Percentiles rank a stretch among this genome's conserved stretches.
Evolutionary conservation across 2,888 invertebrate species (phyloP).

Genomic region (Cephus nigrinus): DNA sequence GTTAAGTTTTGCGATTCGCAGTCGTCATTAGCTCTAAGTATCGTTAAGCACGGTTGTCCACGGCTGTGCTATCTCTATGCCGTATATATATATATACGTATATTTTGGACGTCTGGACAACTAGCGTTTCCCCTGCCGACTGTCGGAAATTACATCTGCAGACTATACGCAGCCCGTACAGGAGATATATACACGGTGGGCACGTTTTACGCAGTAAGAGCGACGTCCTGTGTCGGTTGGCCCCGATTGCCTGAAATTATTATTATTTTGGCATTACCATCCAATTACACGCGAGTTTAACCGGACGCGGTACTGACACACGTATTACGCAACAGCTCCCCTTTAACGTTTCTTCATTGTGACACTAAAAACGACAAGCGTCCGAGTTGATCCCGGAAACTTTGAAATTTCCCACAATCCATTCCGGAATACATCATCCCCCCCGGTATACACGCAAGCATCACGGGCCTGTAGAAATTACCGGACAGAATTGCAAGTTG

Average conservation of each 20-base stretch:
- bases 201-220: neutral
- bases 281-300: neutral
- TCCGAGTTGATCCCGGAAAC: neutral
- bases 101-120: conserved; percentile 24
- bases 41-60: neutral
- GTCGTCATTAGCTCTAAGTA: conserved; percentile 9
- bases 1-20: conserved; percentile 27
- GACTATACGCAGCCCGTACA: conserved; percentile 1
- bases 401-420: neutral
- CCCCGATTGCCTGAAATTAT: neutral
- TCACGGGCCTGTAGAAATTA: neutral
- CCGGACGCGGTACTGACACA: neutral
- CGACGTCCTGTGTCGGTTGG: neutral
- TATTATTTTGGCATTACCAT: neutral
- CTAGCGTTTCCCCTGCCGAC: conserved; percentile 1
- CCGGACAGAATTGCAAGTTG: neutral
- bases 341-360: neutral
- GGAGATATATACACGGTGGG: neutral
- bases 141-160: conserved; percentile 10
- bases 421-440: neutral
- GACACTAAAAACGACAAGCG: neutral
- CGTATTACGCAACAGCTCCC: neutral
- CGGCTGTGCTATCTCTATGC: neutral
- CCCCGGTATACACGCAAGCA: neutral
- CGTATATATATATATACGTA: neutral